Conservation (phyloP, 2,113 vertebrate species). For the Lucifuga dentata region DNA sequence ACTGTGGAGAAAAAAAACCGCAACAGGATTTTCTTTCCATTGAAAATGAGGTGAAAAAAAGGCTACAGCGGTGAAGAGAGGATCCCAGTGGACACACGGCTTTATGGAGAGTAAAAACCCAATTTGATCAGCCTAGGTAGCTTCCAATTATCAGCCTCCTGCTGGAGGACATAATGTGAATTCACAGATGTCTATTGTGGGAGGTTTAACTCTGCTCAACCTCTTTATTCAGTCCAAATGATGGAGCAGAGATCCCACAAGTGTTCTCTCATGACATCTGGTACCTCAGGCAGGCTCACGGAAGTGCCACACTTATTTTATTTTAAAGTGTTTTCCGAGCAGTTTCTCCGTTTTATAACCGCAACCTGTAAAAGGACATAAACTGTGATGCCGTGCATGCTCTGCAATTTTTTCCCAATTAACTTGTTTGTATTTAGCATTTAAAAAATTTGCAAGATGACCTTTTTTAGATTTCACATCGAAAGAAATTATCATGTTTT, state of each 20-base stretch:
- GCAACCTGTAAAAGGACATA: not conserved
- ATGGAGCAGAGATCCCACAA: constrained; percentile 17
- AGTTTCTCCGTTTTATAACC: too few relatives aligned
- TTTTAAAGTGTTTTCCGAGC: too few relatives aligned
- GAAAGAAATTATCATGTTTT: not conserved
- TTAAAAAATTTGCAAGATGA: not conserved
- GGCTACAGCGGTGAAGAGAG: not conserved
- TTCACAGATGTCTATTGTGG: constrained; percentile 45
- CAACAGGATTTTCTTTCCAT: not conserved
- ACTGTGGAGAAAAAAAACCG: not conserved
- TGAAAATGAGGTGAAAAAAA: not conserved
- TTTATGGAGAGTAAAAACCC: constrained; percentile 22
- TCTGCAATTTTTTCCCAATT: not conserved
- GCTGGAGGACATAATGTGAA: constrained; percentile 37
- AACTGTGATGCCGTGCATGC: constrained; percentile 9
- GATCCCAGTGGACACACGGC: constrained; percentile 4
- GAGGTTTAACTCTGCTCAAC: constrained; percentile 32
- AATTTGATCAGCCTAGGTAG: constrained; percentile 1
- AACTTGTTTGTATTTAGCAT: constrained; percentile 13
- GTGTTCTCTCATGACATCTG: constrained; percentile 29
- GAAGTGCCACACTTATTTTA: constrained; percentile 28
- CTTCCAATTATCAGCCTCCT: constrained; percentile 33
- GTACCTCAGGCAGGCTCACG: constrained; percentile 10
- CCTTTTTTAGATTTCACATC: not conserved
- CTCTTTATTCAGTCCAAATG: constrained; percentile 29